These are phyloP conservation scores for Nannobrachium achirus DNA, from an alignment of 2,113 vertebrate genomes.

Conservation along the genomic window DNA sequence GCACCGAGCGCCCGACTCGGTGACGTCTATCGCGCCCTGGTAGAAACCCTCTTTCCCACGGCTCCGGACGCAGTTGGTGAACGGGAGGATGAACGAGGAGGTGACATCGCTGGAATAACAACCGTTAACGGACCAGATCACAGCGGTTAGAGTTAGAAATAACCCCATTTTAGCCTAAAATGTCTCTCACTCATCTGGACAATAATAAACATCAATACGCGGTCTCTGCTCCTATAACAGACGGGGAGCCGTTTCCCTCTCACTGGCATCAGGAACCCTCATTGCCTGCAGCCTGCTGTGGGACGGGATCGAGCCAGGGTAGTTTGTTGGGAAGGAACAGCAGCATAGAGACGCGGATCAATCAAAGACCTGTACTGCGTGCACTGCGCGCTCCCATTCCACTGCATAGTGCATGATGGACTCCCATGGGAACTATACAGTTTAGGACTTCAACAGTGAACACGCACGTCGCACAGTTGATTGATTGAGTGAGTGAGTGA, in stretches of 20 bases:
- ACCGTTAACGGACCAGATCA: slow-evolving; percentile 38
- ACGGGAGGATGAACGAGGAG: slow-evolving; percentile 41
- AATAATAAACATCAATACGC: neutral
- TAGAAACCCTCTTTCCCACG: slow-evolving; percentile 75
- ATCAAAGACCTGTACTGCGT: slow-evolving; percentile 42
- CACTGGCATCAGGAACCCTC: slow-evolving; percentile 24
- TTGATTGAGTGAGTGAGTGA: too few relatives aligned
- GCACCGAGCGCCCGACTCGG: slow-evolving; percentile 83
- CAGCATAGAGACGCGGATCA: slow-evolving; percentile 58
- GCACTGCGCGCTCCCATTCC: neutral
- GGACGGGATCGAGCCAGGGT: slow-evolving; percentile 11
- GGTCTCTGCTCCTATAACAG: slow-evolving; percentile 20
- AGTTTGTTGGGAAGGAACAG: too few relatives aligned
- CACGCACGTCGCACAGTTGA: too few relatives aligned
- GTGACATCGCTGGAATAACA: slow-evolving; percentile 47
- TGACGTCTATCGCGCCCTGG: slow-evolving; percentile 80
- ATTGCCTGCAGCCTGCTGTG: slow-evolving; percentile 18
- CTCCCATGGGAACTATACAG: too few relatives aligned
- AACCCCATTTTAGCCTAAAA: slow-evolving; percentile 49
- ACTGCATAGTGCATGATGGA: too few relatives aligned
- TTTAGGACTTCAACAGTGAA: too few relatives aligned
- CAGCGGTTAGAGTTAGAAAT: slow-evolving; percentile 37
- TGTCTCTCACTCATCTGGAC: slow-evolving; percentile 1
- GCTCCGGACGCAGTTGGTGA: slow-evolving; percentile 73
- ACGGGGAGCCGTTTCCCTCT: slow-evolving; percentile 18